Evolutionary conservation across 2,113 vertebrate species (phyloP), one percentile per base, ranked within the genome.

Genomic region (Solea senegalensis): DNA sequence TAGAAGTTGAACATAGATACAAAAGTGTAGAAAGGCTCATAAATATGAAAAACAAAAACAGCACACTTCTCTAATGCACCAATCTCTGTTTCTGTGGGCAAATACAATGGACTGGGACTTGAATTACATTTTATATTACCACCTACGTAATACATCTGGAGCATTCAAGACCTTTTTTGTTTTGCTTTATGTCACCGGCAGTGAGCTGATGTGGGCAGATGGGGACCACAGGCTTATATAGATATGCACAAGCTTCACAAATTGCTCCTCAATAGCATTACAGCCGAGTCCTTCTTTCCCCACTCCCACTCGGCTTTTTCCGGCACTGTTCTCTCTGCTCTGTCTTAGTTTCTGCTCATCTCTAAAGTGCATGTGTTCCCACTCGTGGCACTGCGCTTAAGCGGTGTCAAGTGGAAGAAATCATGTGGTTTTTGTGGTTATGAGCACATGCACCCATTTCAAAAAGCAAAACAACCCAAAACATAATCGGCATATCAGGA

Each of bases 251-350:
- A 81, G 82, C 90, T 87, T 83, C 82, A 86, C 89, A 90, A 89
- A 91, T 90, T 80, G 81, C 82, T 86, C 74, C 80, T 91, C 88
- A 88, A 90, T 89, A 86, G 86, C 84, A 89, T 90, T 88, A 86
- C 67, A 79, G 72, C 84, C 62, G 78, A 81, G 74, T 72, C 80
- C 62, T 72, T 76, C 80, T 85, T 85, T 77, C 76, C 72, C 84
- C 43, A 81, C 90, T 86, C 91, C 91, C 81, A 88, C 88, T 89
- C 83, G 56, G 65, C 60, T 53, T 79, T 81, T 82, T 74, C 66
- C 79, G 74, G 73, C 71, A 41, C 53, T 11, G 39, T 61, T 83
- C 80, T 78, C 69, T 69, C 83, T 67, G 15, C 55, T 68, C 81
- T 88, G 86, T 81, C 65, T 77, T 34, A 54, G 59, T 76, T 84